phyloP scores from a whole-genome alignment of 2,888 invertebrate genomes.

The Allolobophora icterica region DNA sequence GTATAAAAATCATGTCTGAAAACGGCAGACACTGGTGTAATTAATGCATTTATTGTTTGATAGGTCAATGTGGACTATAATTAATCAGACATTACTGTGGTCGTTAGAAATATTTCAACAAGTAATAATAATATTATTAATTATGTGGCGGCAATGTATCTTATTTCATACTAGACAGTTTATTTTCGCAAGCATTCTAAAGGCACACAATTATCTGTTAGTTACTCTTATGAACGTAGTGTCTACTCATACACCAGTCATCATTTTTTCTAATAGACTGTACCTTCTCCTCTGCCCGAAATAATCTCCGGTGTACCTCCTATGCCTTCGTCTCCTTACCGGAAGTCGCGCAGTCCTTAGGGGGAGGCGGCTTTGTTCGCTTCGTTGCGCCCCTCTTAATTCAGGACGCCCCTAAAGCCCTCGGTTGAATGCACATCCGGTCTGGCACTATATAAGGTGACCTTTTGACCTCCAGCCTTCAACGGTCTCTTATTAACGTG shows the following conservation, averaged over 20 bases:
- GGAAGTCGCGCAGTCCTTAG: not conserved
- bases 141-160: too few species aligned
- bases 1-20: not conserved
- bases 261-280: not conserved
- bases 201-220: not conserved
- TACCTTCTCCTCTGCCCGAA: not conserved
- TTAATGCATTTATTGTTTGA: not conserved
- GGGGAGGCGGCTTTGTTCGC: not conserved
- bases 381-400: not conserved
- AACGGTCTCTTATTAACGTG: not conserved
- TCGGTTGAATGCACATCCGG: not conserved
- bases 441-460: not conserved
- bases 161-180: too few species aligned
- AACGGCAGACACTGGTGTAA: not conserved
- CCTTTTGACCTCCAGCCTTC: not conserved
- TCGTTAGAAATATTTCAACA: not conserved
- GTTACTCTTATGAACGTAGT: not conserved
- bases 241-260: not conserved
- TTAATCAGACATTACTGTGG: not conserved
- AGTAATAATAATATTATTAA: too few species aligned
- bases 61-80: not conserved
- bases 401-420: slow-evolving; percentile 1
- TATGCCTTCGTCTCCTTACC: not conserved
- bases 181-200: not conserved
- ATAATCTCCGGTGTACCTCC: not conserved